Base-by-base conservation (phyloP, 2,797 vertebrate species). In the Labeo calbasu region DNA sequence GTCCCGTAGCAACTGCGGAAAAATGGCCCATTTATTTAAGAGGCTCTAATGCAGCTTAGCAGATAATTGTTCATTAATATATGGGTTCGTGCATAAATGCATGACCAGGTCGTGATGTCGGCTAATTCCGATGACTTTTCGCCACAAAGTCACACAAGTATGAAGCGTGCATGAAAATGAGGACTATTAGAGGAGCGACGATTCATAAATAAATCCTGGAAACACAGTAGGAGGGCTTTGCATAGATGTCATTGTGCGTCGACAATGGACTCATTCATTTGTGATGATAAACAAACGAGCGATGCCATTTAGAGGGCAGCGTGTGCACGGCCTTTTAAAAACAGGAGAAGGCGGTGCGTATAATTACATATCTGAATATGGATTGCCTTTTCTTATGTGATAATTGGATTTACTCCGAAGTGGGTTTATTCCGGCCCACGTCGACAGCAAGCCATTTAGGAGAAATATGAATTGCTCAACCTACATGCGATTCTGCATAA, bases 21-120 rank as follows among this genome's bases (percentile, higher is more conserved):
- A 86, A 87, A 87, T 76, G 68, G 65, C 23, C 76, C 36, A 59
- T 86, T 87, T 84, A 83, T 87, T 87, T 89, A 82, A 73, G 55
- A 81, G 79, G 48, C 75, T 82, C 36, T 63, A 50, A 71, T 40
- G 46, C 78, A 87, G 83, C 85, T 77, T 84, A 82, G 82, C 81
- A 80, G 71, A 72, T 83, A 82, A 87, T 72, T 83, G 88, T 84
- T 90, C 90, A 87, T 90, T 89, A 88, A 89, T 89, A 84, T 90
- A 75, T 17, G 72, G 89, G 87, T 89, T 86, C 84, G 79, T 89
- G 89, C 87, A 87, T 91, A 87, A 87, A 87, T 87, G 88, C 87
- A 84, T 84, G 43, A 28, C 79, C 73, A 76, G 66, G 53, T 61
- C 75, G 88, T 89, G 89, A 91, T 91, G 88, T 90, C 85, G 68